Base-by-base conservation (phyloP, 2,113 vertebrate genomes). In the Coturnix japonica region DNA sequence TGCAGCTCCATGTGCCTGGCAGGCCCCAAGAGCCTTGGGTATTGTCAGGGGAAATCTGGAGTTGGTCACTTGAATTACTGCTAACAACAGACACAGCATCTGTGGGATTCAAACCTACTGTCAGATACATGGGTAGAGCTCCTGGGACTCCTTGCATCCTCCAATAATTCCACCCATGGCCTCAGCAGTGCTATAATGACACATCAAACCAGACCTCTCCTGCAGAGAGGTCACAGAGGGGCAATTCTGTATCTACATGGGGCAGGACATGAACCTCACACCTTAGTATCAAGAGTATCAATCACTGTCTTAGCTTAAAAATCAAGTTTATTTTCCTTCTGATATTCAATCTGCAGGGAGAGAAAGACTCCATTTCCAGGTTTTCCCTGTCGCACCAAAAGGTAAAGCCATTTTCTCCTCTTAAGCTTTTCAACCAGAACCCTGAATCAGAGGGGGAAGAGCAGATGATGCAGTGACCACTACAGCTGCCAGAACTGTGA, bases 161-260 rank as follows among this genome's bases (percentile, higher is more conserved):
- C 47, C 61, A 75, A 0, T 10, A 78, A 90, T 80, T 43, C 31
- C 15, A 75, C 22, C 22, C 23, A 2, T 21, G 43, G 15, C 39
- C 74, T 84, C 74, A 75, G 26, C 43, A 75, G 33, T 13, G n/a
- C 21, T 56, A 2, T 20, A 44, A 28, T 44, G 23, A 1, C 5
- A 10, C 10, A 23, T 33, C 28, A 85, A 83, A 65, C 15, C 28
- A 57, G 49, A 20, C 0, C 8, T 15, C 37, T 59, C 59, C n/a
- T 73, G 54, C 33, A 59, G 31, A 59, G 43, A 46, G 46, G 28
- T 12, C 9, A 30, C 46, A 60, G 33, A 44, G 31, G 28, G 44
- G 6, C 1, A 39, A 71, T 39, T 59, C 35, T 59, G 23, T 1
- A 2, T 5, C 6, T 30, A 22, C 1, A 0, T 6, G n/a, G 37